Evolutionary conservation across 2,888 invertebrate genomes (phyloP), one percentile per base, ranked within the genome.

Genomic region (Ichneumoninae sp.): DNA sequence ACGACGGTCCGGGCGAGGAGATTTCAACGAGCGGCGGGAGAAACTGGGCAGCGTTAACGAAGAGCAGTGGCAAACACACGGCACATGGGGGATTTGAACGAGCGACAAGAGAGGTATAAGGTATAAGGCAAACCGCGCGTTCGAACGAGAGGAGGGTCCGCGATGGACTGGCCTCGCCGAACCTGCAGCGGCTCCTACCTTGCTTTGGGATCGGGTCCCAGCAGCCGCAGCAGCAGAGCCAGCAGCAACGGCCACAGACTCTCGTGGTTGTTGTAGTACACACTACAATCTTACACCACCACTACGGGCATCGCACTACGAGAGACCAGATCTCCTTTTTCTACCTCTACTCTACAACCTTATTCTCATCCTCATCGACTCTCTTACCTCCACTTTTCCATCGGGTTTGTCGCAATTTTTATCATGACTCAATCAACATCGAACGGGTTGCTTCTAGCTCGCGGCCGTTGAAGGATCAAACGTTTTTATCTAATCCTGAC

Each of bases 201-300:
- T 91, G 92, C 93, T 93, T 93, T 93, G 90, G 91, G 92, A 93
- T 92, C 93, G 89, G 91, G 92, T 92, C 92, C 91, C 93, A 91
- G 91, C 92, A 91, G 92, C 92, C 92, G 91, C 92, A 62, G 60
- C 72, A 72, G 30, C 44, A 47, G 66, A 36, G n/a, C n/a, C 69
- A 50, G 44, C 72, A 72, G 74, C 74, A 44, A 62, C 75, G 50
- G 66, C 76, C 66, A 52, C 76, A 66, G 54, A 52, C 76, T 76
- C 76, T 66, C 22, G 52, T 76, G 36, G 62, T 62, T 19, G 44
- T 54, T 8, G 62, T 62, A 62, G 62, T 89, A 90, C 91, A 90
- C 91, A 76, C 91, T 91, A 90, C 91, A 90, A 91, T 90, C 89
- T 89, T 91, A 90, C 91, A 75, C 75, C 91, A 91, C 89, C 87